phyloP scores from a whole-genome alignment of 2,797 vertebrate species.

The Ciconia nigra region DNA sequence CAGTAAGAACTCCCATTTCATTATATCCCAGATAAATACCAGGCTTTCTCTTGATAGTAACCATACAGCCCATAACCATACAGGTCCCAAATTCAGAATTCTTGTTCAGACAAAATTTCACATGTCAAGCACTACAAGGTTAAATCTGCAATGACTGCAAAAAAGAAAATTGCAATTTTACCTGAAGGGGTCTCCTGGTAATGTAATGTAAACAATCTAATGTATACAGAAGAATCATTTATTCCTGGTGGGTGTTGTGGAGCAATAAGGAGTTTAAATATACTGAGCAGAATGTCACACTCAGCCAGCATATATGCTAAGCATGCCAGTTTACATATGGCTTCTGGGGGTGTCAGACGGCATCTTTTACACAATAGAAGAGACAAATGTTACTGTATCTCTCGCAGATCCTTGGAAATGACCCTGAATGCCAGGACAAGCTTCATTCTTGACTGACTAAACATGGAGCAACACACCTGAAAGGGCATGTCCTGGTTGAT shows the following conservation, averaged over 20 bases:
- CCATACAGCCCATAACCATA: background rate
- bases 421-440: background rate
- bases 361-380: background rate
- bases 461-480: background rate
- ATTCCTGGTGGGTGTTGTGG: background rate
- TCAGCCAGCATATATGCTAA: background rate
- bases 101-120: background rate
- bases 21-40: background rate
- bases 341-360: background rate
- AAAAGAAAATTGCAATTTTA: background rate
- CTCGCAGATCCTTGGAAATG: background rate
- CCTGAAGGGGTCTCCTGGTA: background rate
- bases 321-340: background rate
- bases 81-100: background rate
- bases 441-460: background rate
- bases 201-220: background rate
- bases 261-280: background rate
- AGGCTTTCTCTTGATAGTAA: background rate
- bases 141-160: background rate
- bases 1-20: background rate
- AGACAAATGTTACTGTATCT: background rate
- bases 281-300: background rate
- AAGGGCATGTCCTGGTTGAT: background rate
- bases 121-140: background rate
- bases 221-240: background rate